A percentile compares a stretch with the other conserved stretches of the same genome.
Evolutionary conservation across 1,140 invertebrate genomes (phyloP).

Genomic region (Mamestra configurata): DNA sequence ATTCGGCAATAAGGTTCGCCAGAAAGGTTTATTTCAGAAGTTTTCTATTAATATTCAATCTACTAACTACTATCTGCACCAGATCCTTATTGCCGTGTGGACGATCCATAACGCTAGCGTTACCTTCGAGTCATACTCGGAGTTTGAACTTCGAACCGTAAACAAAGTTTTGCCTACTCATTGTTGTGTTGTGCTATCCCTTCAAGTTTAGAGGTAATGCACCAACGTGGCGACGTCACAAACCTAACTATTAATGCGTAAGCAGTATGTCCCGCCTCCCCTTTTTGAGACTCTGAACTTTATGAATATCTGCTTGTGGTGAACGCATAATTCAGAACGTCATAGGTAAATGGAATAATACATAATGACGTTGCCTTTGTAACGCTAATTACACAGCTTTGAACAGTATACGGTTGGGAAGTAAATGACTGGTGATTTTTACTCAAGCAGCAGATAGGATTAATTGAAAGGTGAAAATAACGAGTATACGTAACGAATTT

Average conservation of each 20-base stretch:
- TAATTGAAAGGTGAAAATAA: too few relatives aligned
- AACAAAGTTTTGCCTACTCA: conserved; percentile 31
- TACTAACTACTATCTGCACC: too few relatives aligned
- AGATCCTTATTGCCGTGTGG: background rate
- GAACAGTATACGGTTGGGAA: too few relatives aligned
- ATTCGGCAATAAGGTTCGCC: too few relatives aligned
- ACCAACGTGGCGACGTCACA: background rate
- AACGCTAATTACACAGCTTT: background rate
- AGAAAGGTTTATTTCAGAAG: too few relatives aligned
- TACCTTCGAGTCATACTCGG: conserved; percentile 12
- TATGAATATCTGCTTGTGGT: background rate
- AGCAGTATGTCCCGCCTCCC: background rate
- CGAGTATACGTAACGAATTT: too few relatives aligned
- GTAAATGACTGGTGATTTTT: too few relatives aligned
- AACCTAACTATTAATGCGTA: background rate
- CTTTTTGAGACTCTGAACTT: background rate
- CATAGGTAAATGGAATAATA: background rate
- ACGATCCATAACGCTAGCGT: background rate
- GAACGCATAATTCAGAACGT: background rate
- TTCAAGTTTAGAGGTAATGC: background rate
- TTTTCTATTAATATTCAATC: too few relatives aligned
- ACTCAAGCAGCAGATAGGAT: too few relatives aligned
- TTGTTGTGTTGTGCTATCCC: background rate
- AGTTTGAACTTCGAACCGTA: conserved; percentile 21
- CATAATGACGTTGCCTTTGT: background rate